Evolutionary conservation across 2,113 vertebrate genomes (phyloP).

Genomic region (Labeo rohita): DNA sequence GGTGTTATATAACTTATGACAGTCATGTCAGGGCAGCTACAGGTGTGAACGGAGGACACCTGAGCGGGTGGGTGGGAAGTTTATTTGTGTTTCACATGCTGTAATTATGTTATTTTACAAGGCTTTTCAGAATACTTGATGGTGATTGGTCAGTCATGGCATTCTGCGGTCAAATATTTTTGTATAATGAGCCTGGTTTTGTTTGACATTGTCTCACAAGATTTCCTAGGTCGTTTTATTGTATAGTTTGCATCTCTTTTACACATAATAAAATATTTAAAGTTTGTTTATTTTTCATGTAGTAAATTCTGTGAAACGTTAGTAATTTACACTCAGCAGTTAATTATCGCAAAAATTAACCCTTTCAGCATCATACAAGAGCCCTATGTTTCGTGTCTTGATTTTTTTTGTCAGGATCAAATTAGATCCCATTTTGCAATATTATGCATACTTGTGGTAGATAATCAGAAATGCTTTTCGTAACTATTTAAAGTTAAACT

Average conservation of each 20-base stretch:
- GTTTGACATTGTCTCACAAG: background rate
- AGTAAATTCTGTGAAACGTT: background rate
- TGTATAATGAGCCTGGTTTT: background rate
- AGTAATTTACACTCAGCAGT: background rate
- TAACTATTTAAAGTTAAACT: too few species aligned
- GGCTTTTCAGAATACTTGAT: background rate
- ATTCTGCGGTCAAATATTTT: background rate
- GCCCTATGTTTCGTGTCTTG: too few species aligned
- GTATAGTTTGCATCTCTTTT: background rate
- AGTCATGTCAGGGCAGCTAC: slow-evolving; percentile 31
- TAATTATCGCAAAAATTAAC: background rate
- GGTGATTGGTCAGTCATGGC: background rate
- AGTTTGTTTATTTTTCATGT: background rate
- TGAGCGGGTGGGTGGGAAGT: background rate
- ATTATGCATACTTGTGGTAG: too few species aligned
- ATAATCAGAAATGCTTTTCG: too few species aligned
- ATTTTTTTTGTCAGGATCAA: too few species aligned
- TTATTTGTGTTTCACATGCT: background rate
- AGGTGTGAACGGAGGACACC: slow-evolving; percentile 31
- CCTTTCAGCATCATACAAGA: background rate
- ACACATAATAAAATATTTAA: background rate
- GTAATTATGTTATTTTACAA: background rate
- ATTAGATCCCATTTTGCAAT: too few species aligned
- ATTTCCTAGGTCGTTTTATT: background rate
- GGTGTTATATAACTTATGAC: slow-evolving; percentile 19